These are phyloP conservation scores for Isotomurus palustris DNA, from an alignment of 2,888 invertebrate genomes.

Conservation along the genomic window DNA sequence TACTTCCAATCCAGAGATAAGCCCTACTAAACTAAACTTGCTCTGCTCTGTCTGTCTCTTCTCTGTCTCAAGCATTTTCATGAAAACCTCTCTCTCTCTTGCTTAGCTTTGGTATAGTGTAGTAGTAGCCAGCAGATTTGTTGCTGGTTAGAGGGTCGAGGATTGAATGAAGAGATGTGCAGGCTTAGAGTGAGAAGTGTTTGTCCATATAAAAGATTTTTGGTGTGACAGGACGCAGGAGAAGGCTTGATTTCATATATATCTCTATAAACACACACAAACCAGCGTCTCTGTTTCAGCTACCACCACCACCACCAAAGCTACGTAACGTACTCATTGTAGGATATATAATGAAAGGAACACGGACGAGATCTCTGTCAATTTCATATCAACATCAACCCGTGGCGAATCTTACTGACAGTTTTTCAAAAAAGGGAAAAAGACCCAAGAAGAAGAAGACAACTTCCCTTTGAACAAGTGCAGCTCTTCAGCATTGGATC, in stretches of 20 bases:
- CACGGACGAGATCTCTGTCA: constrained; percentile 41
- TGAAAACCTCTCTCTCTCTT: not conserved
- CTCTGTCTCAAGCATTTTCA: too few relatives aligned
- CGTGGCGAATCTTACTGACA: constrained; percentile 47
- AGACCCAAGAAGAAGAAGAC: not conserved
- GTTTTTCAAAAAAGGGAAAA: constrained; percentile 24
- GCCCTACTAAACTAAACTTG: too few relatives aligned
- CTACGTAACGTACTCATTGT: not conserved
- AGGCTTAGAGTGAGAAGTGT: not conserved
- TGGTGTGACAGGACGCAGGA: constrained; percentile 40
- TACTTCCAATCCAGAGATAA: too few relatives aligned
- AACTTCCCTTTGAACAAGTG: not conserved
- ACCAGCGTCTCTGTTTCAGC: too few relatives aligned
- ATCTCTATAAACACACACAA: too few relatives aligned
- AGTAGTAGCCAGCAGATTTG: too few relatives aligned
- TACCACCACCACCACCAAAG: too few relatives aligned
- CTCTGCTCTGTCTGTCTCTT: too few relatives aligned
- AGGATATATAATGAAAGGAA: not conserved
- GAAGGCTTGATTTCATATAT: too few relatives aligned
- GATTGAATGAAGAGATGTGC: constrained; percentile 35
- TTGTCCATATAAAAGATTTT: constrained; percentile 28
- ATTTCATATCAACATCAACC: constrained; percentile 43
- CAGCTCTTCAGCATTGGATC: too few relatives aligned
- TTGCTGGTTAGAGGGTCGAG: too few relatives aligned
- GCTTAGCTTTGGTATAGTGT: too few relatives aligned